Conservation (phyloP, 1,140 invertebrate genomes). For the Zaprionus nigranus region DNA sequence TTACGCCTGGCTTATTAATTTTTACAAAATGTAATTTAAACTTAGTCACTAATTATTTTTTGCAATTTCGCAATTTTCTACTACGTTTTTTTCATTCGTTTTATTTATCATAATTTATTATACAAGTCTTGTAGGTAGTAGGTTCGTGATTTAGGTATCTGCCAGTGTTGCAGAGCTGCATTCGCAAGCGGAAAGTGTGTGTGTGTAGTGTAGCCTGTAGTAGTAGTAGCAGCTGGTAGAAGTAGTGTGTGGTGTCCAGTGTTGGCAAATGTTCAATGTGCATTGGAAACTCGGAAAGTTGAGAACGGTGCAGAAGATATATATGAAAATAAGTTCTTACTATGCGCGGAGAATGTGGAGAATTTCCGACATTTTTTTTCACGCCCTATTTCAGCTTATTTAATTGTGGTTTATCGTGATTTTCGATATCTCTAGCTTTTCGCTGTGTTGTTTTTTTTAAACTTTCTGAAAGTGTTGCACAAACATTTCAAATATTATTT, state of each 20-base stretch:
- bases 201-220: conserved; percentile 3
- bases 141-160: conserved; percentile 68
- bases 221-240: background rate
- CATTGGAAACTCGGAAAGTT: conserved; percentile 65
- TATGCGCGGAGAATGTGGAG: background rate
- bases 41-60: conserved; percentile 68
- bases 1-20: conserved; percentile 66
- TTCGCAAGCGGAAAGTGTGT: conserved; percentile 47
- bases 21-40: conserved; percentile 79
- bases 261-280: conserved; percentile 64
- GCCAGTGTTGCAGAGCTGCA: conserved; percentile 54
- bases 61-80: conserved; percentile 52
- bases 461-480: conserved; percentile 68
- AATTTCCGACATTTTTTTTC: background rate
- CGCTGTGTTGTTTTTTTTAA: conserved; percentile 39
- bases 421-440: conserved; percentile 59
- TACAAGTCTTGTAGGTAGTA: conserved; percentile 84
- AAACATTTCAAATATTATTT: conserved; percentile 71
- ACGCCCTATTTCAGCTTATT: conserved; percentile 3
- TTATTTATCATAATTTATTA: conserved; percentile 69
- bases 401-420: conserved; percentile 27
- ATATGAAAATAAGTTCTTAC: conserved; percentile 19
- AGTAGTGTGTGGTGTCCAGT: conserved; percentile 38
- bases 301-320: conserved; percentile 62
- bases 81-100: conserved; percentile 17